Base-by-base conservation (phyloP, 2,888 invertebrate species). In the Cryptophagus acutangulus region DNA sequence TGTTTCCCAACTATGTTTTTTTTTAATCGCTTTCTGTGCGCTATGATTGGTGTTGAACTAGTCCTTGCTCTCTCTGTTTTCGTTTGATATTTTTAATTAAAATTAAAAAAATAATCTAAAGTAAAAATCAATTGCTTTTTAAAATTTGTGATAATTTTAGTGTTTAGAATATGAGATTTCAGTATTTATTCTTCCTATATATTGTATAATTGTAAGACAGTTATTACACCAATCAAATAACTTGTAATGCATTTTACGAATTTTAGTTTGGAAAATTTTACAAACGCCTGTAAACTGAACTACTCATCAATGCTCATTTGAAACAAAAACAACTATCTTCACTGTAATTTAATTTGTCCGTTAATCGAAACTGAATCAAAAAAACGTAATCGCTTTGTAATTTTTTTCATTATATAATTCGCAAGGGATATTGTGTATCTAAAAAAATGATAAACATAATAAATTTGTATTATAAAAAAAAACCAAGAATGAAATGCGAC, bases 351-450 rank as follows among this genome's bases (percentile, higher is more conserved):
- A n/a, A n/a, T n/a, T n/a, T n/a, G n/a, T n/a, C n/a, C n/a, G n/a
- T n/a, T n/a, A n/a, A n/a, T n/a, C n/a, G n/a, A n/a, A n/a, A n/a
- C n/a, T n/a, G n/a, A n/a, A n/a, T n/a, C n/a, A n/a, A n/a, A n/a
- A n/a, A n/a, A n/a, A n/a, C n/a, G n/a, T n/a, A n/a, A 75, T 78
- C 78, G 79, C 78, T 79, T 78, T 79, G 77, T 79, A 78, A 78
- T 78, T 54, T 77, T 78, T 76, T 77, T 77, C 76, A n/a, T 76
- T 75, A 62, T 62, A 62, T 66, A 61, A 77, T 77, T 77, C 77
- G 78, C 79, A 76, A 78, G 77, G 78, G 67, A 78, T 77, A 77
- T 78, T 79, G 79, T 79, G 79, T 79, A 78, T 77, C 75, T 75
- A 75, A 66, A 63, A 76, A 8, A 31, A 26, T 12, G 12, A 26